Evolutionary conservation across 2,888 invertebrate species (phyloP).

Genomic region (Muscina levida): DNA sequence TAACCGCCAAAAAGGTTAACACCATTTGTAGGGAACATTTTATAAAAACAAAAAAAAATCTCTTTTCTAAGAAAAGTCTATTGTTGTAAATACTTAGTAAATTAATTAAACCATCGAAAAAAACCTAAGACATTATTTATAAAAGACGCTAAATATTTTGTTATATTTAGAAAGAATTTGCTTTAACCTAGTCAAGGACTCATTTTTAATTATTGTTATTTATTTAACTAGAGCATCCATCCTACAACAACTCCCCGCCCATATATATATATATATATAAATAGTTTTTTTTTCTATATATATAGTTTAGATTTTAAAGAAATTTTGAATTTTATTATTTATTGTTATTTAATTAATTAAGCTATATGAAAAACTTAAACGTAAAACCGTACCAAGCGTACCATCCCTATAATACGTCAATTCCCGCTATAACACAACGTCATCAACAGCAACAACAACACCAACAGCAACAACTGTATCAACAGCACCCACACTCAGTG

Average conservation of each 20-base stretch:
- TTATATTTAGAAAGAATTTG: conserved; percentile 6
- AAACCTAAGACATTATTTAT: conserved; percentile 55
- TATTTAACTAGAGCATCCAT: conserved; percentile 29
- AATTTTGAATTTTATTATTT: not conserved
- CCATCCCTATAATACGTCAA: conserved; percentile 58
- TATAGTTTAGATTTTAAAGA: no score
- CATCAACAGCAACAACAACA: conserved; percentile 20
- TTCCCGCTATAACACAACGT: conserved; percentile 38
- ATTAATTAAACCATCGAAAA: conserved; percentile 31
- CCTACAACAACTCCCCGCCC: no score
- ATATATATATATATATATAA: no score
- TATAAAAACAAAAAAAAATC: conserved; percentile 46
- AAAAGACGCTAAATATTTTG: conserved; percentile 61
- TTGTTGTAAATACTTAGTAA: conserved; percentile 43
- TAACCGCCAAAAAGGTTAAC: conserved; percentile 22
- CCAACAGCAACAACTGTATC: not conserved
- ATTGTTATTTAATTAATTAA: conserved; percentile 50
- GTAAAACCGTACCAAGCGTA: conserved; percentile 65
- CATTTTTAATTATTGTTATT: conserved; percentile 54
- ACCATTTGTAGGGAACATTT: conserved; percentile 31
- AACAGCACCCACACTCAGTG: not conserved
- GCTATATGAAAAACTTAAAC: conserved; percentile 67
- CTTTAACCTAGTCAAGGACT: conserved; percentile 35
- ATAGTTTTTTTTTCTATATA: no score
- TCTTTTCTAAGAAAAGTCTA: conserved; percentile 66